Evolutionary conservation across 2,888 invertebrate genomes (phyloP).

Genomic region (Argyresthia albistria): DNA sequence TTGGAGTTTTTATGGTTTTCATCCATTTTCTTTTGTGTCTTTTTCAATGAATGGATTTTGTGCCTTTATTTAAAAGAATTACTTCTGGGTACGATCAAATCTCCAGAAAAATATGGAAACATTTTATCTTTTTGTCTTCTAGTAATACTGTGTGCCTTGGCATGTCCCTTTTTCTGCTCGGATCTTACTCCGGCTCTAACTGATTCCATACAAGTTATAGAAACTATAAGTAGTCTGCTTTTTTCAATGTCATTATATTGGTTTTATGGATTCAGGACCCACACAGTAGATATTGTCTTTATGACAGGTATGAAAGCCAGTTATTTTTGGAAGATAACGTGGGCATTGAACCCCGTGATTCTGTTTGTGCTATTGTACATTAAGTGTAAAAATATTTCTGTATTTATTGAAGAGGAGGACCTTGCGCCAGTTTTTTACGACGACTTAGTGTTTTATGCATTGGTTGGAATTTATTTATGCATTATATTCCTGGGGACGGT

Average conservation of each 20-base stretch:
- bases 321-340: slow-evolving; percentile 44
- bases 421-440: not conserved
- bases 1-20: slow-evolving; percentile 53
- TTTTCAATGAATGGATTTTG: slow-evolving; percentile 39
- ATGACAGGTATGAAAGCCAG: slow-evolving; percentile 60
- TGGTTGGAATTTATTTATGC: slow-evolving; percentile 27
- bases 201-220: slow-evolving; percentile 38
- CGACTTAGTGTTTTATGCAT: slow-evolving; percentile 21
- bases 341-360: slow-evolving; percentile 43
- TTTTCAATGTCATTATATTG: slow-evolving; percentile 50
- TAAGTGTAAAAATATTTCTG: too few species aligned
- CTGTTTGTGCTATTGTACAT: slow-evolving; percentile 10
- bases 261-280: slow-evolving; percentile 48
- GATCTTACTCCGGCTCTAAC: slow-evolving; percentile 38
- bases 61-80: slow-evolving; percentile 35
- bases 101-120: not conserved
- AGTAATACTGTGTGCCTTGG: not conserved
- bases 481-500: slow-evolving; percentile 30
- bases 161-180: slow-evolving; percentile 29
- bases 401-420: not conserved
- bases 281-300: slow-evolving; percentile 52
- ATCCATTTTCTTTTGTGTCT: slow-evolving; percentile 31
- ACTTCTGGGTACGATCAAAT: slow-evolving; percentile 14
- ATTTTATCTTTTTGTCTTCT: not conserved
- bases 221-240: slow-evolving; percentile 35